Evolutionary conservation across 2,113 vertebrate species (phyloP).

Genomic region (Guaruba guarouba): DNA sequence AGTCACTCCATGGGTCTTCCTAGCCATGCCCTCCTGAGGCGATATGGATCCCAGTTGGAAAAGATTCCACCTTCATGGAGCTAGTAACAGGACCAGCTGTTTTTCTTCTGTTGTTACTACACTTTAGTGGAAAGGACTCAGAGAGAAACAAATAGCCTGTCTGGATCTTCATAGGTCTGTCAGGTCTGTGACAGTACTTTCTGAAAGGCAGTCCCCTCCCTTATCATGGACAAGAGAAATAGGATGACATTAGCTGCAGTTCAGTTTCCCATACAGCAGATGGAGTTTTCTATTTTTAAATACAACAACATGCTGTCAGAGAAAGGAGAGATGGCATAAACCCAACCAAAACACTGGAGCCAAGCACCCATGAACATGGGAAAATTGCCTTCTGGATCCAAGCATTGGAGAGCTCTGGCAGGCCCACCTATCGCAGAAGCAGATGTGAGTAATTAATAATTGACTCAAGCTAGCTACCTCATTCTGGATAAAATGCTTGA

Average conservation of each 20-base stretch:
- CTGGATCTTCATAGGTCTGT: background rate
- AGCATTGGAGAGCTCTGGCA: background rate
- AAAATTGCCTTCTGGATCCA: background rate
- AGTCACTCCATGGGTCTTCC: background rate
- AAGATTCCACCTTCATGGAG: background rate
- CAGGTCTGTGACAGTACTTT: background rate
- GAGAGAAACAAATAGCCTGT: background rate
- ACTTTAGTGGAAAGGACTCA: background rate
- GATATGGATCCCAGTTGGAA: accelerated
- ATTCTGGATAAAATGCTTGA: background rate
- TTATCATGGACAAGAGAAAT: background rate
- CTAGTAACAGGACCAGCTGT: background rate
- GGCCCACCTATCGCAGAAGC: background rate
- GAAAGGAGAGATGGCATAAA: background rate
- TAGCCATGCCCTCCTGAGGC: accelerated
- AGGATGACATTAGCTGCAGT: background rate
- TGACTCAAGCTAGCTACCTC: background rate
- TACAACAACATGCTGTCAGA: background rate
- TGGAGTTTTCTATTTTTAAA: slow-evolving; percentile 41
- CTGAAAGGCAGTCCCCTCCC: background rate
- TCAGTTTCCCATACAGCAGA: background rate
- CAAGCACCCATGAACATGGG: background rate
- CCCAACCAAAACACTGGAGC: background rate
- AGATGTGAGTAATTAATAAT: slow-evolving; percentile 16
- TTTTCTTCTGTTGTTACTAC: background rate